Base-by-base conservation (phyloP, 2,797 vertebrate genomes). In the Perodicticus potto region DNA sequence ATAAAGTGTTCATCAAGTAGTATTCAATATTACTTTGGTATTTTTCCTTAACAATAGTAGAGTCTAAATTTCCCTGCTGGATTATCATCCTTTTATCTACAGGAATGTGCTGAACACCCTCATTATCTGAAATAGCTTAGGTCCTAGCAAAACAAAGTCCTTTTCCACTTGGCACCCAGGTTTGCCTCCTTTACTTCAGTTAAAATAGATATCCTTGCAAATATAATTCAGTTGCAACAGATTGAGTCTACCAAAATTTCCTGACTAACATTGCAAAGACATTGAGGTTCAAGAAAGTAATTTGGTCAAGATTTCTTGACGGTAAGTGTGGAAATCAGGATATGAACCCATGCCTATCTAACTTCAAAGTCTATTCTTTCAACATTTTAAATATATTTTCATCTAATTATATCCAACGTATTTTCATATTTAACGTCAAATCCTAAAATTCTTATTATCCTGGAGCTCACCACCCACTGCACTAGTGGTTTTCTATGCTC, bases 371-470 rank as follows among this genome's bases (percentile, higher is more conserved):
- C 27, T 74, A 53, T 72, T 81, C 53, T 86, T 61, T 16, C n/a
- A 86, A 1, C 4, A 63, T n/a, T 69, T 72, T 86, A 61, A 6
- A 74, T 86, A 53, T 53, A 53, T 53, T 53, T 53, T 16, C 49
- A 53, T 53, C 49, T 16, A 53, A 53, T 53, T 53, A 53, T 53
- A 53, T 14, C 49, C 14, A 61, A 61, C n/a, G 1, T 32, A 22
- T 61, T 63, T 95, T 94, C 59, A 65, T 22, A 29, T 83, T 90
- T 90, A 83, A 92, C 65, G 16, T 93, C 65, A 86, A 86, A 89
- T 86, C 23, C 27, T 49, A 85, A 93, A 81, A 45, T 27, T 63
- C 4, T 57, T 22, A 1, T 86, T 63, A 55, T 29, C 11, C 2
- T 49, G 7, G 43, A 61, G 3, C 1, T 53, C 12, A 40, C 25